Conservation (phyloP, 1,140 invertebrate species). For the Gerris buenoi region DNA sequence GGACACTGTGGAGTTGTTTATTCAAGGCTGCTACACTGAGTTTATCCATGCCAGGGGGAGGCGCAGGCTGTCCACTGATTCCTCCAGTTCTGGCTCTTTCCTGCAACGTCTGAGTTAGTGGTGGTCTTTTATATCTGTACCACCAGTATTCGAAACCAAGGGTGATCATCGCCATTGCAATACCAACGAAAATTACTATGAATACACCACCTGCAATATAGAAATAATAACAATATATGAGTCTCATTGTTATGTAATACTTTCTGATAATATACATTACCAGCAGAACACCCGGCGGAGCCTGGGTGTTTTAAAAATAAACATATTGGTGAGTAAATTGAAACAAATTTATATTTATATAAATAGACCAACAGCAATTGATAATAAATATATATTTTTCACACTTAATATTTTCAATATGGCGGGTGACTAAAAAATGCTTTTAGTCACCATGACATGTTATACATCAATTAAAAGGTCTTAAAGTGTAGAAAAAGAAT, state of each 20-base stretch:
- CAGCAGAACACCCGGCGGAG: too few relatives aligned
- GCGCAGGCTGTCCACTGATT: not conserved
- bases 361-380: not conserved
- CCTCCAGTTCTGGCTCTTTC: not conserved
- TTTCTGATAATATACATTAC: not conserved
- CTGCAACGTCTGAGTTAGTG: too few relatives aligned
- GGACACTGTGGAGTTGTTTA: not conserved
- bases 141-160: slow-evolving; percentile 91
- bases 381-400: too few relatives aligned
- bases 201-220: slow-evolving; percentile 65
- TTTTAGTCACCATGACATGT: too few relatives aligned
- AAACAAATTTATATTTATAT: not conserved
- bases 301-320: not conserved
- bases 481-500: too few relatives aligned
- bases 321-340: not conserved
- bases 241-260: not conserved
- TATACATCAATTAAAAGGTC: too few relatives aligned
- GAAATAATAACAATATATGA: not conserved
- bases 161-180: slow-evolving; percentile 77
- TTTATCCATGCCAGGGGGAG: not conserved
- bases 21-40: not conserved
- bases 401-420: too few relatives aligned
- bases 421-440: too few relatives aligned
- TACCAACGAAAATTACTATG: slow-evolving; percentile 88
- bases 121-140: slow-evolving; percentile 50